phyloP scores from a whole-genome alignment of 2,113 vertebrate species.

The Zingel zingel region DNA sequence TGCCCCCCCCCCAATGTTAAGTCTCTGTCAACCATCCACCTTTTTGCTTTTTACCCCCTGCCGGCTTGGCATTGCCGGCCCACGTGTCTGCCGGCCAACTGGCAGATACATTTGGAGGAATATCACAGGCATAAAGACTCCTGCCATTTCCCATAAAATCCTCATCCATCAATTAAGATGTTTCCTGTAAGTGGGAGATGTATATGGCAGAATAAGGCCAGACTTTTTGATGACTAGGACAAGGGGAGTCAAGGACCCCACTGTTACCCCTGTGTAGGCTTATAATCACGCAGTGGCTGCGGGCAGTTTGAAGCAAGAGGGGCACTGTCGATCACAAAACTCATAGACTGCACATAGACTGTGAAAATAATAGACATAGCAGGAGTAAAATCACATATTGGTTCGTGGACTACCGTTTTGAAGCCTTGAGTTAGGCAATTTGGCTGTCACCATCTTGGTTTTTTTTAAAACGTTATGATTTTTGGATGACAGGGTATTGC shows the following conservation, averaged over 20 bases:
- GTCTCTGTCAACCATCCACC: conserved; percentile 91
- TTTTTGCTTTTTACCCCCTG: conserved; percentile 82
- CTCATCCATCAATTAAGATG: conserved; percentile 93
- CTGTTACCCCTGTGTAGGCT: conserved; percentile 33
- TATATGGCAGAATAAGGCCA: conserved; percentile 84
- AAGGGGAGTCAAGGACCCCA: conserved; percentile 38
- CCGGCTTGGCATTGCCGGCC: conserved; percentile 55
- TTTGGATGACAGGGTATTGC: no score
- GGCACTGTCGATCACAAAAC: conserved; percentile 33
- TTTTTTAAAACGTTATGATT: no score
- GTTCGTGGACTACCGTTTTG: no score
- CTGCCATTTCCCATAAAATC: conserved; percentile 91
- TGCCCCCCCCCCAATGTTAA: conserved; percentile 83
- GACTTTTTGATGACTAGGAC: conserved; percentile 65
- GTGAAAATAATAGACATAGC: no score
- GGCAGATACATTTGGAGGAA: conserved; percentile 91
- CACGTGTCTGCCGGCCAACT: conserved; percentile 75
- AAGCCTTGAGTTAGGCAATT: no score
- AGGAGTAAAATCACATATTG: no score
- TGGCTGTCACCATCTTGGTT: no score
- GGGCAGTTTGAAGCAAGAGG: conserved; percentile 38
- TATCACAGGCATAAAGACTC: conserved; percentile 90
- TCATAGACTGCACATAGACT: conserved; percentile 6
- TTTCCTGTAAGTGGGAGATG: conserved; percentile 85
- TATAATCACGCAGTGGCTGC: conserved; percentile 54